These are phyloP conservation scores for Lasioglossum calceatum DNA, from an alignment of 2,888 invertebrate genomes.

Conservation along the genomic window DNA sequence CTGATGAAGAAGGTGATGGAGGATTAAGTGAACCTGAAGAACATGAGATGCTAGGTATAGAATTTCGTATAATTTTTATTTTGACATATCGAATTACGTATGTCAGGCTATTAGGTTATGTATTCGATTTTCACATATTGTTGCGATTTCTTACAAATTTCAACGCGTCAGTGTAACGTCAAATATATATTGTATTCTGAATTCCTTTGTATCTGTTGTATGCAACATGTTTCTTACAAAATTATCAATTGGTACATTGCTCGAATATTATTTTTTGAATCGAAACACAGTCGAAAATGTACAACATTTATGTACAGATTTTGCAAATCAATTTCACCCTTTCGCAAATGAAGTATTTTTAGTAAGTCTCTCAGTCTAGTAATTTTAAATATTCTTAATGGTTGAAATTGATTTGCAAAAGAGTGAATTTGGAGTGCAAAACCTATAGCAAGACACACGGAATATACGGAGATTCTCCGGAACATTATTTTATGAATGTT, in stretches of 20 bases:
- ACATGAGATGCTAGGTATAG: conserved; percentile 42
- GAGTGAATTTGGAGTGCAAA: too few relatives aligned
- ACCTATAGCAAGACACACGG: conserved; percentile 1
- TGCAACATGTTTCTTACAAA: background rate
- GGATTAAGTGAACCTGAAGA: conserved; percentile 43
- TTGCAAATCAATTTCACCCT: too few relatives aligned
- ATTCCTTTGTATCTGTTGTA: background rate
- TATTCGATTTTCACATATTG: conserved; percentile 13
- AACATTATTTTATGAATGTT: background rate
- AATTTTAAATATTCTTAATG: too few relatives aligned
- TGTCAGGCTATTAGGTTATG: conserved; percentile 37
- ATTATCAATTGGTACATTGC: background rate
- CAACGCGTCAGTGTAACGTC: background rate
- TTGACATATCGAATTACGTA: conserved; percentile 1
- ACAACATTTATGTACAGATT: background rate
- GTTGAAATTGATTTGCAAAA: too few relatives aligned
- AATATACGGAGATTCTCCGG: background rate
- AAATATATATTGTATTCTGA: background rate
- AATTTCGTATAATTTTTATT: background rate
- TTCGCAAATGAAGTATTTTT: too few relatives aligned
- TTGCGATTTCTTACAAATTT: background rate
- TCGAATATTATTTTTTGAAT: background rate
- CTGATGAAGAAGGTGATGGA: conserved; percentile 45
- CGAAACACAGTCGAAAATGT: background rate
- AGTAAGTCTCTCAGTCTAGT: too few relatives aligned